Conservation (phyloP, 2,888 invertebrate genomes). For the Cyclophora albipunctata region DNA sequence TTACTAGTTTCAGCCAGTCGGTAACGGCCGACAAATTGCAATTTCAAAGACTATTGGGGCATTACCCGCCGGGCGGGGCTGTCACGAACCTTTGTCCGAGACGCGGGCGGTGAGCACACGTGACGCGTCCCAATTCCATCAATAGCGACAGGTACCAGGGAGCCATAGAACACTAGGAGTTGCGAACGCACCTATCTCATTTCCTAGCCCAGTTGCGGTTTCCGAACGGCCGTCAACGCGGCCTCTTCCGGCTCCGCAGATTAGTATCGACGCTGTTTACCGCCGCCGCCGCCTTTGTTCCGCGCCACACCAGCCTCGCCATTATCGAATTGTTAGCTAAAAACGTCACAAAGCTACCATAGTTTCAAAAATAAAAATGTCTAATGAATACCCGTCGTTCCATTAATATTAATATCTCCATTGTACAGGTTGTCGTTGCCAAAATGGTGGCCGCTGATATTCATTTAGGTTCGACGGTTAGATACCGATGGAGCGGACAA, state of each 20-base stretch:
- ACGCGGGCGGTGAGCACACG: constrained; percentile 1
- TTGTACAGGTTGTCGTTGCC: not conserved
- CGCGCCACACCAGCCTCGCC: constrained; percentile 7
- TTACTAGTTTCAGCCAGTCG: not conserved
- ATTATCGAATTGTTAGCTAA: not conserved
- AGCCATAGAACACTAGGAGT: constrained; percentile 44
- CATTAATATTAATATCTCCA: not conserved
- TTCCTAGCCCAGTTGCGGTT: constrained; percentile 73
- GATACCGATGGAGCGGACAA: constrained; percentile 8
- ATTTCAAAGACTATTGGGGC: not conserved
- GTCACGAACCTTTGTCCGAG: not conserved
- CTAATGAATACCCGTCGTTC: too few relatives aligned
- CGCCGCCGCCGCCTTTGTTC: constrained; percentile 58
- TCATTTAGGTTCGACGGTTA: too few relatives aligned
- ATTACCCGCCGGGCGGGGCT: not conserved
- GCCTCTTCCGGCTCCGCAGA: constrained; percentile 69
- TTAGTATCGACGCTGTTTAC: constrained; percentile 71
- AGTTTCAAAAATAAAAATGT: too few relatives aligned
- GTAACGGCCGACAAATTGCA: not conserved
- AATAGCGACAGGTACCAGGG: constrained; percentile 33
- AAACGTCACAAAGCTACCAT: too few relatives aligned
- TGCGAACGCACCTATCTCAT: constrained; percentile 69
- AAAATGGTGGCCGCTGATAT: too few relatives aligned
- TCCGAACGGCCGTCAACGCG: constrained; percentile 67
- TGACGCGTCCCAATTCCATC: constrained; percentile 48